A percentile compares a stretch with the other conserved stretches of the same genome.
phyloP scores from a whole-genome alignment of 2,888 invertebrate genomes.

The Bombylius discolor region DNA sequence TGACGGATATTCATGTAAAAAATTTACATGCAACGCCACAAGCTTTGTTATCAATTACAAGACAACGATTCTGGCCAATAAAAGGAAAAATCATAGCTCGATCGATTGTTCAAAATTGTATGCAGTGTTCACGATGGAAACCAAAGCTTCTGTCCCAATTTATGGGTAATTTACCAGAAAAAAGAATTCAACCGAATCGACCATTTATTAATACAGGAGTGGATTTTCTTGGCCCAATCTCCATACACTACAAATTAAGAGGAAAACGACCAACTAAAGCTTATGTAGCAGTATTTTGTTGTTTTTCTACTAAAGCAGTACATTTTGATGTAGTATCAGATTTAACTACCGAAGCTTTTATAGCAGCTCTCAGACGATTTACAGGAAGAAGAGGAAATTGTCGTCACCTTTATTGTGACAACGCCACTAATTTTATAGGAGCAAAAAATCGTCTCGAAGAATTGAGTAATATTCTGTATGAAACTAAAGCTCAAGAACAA shows the following conservation, averaged over 20 bases:
- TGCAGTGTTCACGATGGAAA: constrained; percentile 11
- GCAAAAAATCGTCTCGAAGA: too few species aligned
- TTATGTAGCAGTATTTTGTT: constrained; percentile 11
- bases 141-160: constrained; percentile 11
- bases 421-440: constrained; percentile 4
- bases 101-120: constrained; percentile 11
- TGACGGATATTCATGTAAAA: too few species aligned
- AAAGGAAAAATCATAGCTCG: constrained; percentile 9
- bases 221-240: constrained; percentile 8
- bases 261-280: constrained; percentile 6
- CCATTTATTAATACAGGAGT: constrained; percentile 9
- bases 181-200: constrained; percentile 8
- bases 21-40: too few species aligned
- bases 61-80: constrained; percentile 16
- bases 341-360: constrained; percentile 10
- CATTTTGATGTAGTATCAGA: constrained; percentile 9
- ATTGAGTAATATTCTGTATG: too few species aligned
- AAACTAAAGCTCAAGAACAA: too few species aligned
- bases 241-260: constrained; percentile 1
- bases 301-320: constrained; percentile 11
- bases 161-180: constrained; percentile 19
- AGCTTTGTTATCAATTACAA: too few species aligned
- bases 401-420: constrained; percentile 3
- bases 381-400: constrained; percentile 3
- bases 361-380: constrained; percentile 10